Percentiles rank a stretch among this genome's conserved stretches.
phyloP scores from a whole-genome alignment of 1,140 invertebrate species.

The Drosophila asahinai region DNA sequence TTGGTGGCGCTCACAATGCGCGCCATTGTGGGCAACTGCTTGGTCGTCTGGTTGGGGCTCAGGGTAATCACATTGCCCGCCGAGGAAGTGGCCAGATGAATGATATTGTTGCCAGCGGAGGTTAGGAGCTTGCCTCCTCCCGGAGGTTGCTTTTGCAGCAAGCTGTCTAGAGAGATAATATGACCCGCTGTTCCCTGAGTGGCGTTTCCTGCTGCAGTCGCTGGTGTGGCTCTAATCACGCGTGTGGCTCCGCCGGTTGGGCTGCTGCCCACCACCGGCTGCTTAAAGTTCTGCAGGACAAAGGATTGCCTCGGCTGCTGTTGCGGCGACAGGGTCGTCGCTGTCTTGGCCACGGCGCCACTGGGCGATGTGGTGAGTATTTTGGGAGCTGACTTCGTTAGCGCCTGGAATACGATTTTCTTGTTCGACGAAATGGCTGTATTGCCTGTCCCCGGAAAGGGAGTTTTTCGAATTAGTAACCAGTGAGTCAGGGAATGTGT shows the following conservation, averaged over 20 bases:
- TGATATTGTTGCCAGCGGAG: constrained; percentile 52
- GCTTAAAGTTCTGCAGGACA: constrained; percentile 84
- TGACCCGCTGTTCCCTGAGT: constrained; percentile 86
- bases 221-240: constrained; percentile 52
- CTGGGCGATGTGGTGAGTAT: constrained; percentile 63
- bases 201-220: constrained; percentile 22
- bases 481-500: fast-evolving
- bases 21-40: constrained; percentile 79
- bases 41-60: constrained; percentile 29
- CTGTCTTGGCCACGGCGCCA: constrained; percentile 14
- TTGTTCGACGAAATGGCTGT: constrained; percentile 77
- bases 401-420: constrained; percentile 72
- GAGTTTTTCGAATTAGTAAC: neutral
- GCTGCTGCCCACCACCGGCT: constrained; percentile 38
- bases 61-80: constrained; percentile 64
- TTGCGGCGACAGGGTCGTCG: constrained; percentile 54
- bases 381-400: constrained; percentile 62
- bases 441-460: constrained; percentile 50
- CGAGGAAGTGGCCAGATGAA: constrained; percentile 53
- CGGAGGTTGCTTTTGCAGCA: constrained; percentile 86
- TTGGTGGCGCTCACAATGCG: constrained; percentile 75
- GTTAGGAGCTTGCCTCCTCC: constrained; percentile 32
- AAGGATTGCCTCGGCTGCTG: constrained; percentile 83
- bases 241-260: constrained; percentile 27
- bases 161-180: constrained; percentile 89